Percentiles rank a stretch among this genome's conserved stretches.
These are phyloP conservation scores for Lithobates sylvaticus DNA, from an alignment of 2,797 vertebrate genomes.

Conservation along the genomic window DNA sequence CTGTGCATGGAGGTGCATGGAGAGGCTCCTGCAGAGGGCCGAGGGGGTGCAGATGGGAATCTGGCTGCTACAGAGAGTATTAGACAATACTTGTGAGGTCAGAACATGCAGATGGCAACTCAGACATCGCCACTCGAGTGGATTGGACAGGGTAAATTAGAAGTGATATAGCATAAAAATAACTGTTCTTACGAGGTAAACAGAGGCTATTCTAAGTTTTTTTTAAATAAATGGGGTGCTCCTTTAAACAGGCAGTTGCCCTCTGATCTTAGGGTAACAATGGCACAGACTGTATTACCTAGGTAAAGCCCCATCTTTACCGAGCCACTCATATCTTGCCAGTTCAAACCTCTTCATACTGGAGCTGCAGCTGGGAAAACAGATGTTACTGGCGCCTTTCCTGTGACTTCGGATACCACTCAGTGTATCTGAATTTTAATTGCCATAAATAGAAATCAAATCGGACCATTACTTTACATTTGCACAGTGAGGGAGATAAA, in stretches of 20 bases:
- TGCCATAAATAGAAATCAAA: slow-evolving; percentile 56
- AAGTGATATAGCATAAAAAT: too few relatives aligned
- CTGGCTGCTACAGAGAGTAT: too few relatives aligned
- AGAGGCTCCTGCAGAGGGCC: too few relatives aligned
- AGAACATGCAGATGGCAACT: too few relatives aligned
- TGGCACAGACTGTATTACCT: slow-evolving; percentile 6
- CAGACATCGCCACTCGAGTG: too few relatives aligned
- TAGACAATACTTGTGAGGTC: too few relatives aligned
- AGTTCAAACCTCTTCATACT: slow-evolving; percentile 21
- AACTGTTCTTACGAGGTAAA: too few relatives aligned
- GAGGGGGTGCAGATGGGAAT: too few relatives aligned
- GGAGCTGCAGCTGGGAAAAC: slow-evolving; percentile 6
- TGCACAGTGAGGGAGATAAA: slow-evolving; percentile 23
- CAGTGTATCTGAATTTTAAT: slow-evolving; percentile 53
- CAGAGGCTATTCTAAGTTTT: too few relatives aligned
- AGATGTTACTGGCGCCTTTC: slow-evolving; percentile 41
- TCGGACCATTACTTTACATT: slow-evolving; percentile 56
- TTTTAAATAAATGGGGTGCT: too few relatives aligned
- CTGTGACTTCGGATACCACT: slow-evolving; percentile 46
- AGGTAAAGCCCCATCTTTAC: slow-evolving; percentile 18
- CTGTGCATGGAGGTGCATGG: too few relatives aligned
- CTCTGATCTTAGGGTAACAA: slow-evolving; percentile 28
- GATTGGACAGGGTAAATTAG: too few relatives aligned
- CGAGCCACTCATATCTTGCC: slow-evolving; percentile 35
- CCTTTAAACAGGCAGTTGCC: neutral